Evolutionary conservation across 2,113 vertebrate genomes (phyloP), one percentile per base, ranked within the genome.

Genomic region (Piprites chloris): DNA sequence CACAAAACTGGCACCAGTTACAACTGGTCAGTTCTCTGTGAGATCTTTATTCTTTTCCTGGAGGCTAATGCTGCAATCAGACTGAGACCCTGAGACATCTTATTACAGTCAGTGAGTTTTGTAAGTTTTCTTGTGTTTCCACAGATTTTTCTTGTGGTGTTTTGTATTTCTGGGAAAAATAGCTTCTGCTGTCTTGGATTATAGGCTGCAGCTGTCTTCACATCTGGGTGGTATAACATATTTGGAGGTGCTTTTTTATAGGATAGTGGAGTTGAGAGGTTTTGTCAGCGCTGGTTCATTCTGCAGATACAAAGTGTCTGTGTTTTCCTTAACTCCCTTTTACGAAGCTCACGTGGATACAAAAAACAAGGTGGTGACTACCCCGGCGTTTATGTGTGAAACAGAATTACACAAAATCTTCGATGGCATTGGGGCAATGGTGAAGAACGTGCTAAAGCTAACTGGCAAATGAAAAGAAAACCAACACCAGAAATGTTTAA

Each of bases 341-440:
- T 82, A 99, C 98, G 98, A 99, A 95, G 97, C 97, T 42, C 98
- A 99, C 0, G 98, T 99, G 94, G 99, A 99, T 93, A 55, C 55
- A 62, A 98, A 98, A 65, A 98, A 98, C 96, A 98, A 98, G 68
- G 97, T 99, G 71, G 98, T 99, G 81, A 99, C 98, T 2, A 98
- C 99, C 4, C 98, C 99, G 3, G 99, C 99, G 19, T 99, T 98
- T 93, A 99, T 99, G 99, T 99, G 99, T 39, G 98, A 99, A 75
- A 98, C 98, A 0, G 96, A 97, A 12, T 81, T 99, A 8, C 99
- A 99, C 87, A 94, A 98, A 30, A 97, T 99, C 95, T 98, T 98
- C 0, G 99, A 99, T 33, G 99, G 99, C 23, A 98, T 99, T 55
- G 99, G 99, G 7, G 96, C 97, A 68, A 99, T 99, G 99, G 98